Evolutionary conservation across 2,888 invertebrate genomes (phyloP), one percentile per base, ranked within the genome.

Genomic region (Eristalinus aeneus): DNA sequence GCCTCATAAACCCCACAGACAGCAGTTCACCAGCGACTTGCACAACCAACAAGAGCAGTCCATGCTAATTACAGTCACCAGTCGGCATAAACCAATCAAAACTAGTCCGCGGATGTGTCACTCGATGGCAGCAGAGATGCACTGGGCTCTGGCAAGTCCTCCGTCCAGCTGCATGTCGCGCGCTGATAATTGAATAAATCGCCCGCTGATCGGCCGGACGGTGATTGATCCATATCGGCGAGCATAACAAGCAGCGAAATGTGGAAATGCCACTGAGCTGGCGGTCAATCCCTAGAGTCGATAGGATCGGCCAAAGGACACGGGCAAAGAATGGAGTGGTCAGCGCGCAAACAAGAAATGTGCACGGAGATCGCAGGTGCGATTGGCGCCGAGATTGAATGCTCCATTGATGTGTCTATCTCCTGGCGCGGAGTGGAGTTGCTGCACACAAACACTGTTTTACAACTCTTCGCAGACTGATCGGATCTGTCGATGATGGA

Each of bases 351-450:
- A 64, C 39, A 39, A 39, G 46, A 16, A 46, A 46, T 16, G 16
- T 46, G 46, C 46, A 68, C 63, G 56, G 4, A 73, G 72, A 77
- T 78, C 79, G 75, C 80, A 84, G 84, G 75, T 79, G 84, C 65
- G 67, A 84, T 84, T 72, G 36, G 32, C 16, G 22, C 56, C 11
- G 58, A 79, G 84, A 84, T 84, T 79, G 75, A 84, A 56, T 84
- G 32, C 71, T 32, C 75, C 80, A 84, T 84, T 84, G 71, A 84
- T 32, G 71, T 84, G 84, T 84, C 84, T 65, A 84, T 84, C 84
- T 74, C 63, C 34, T 31, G 34, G 34, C 34, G 34, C n/a, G n/a
- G n/a, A 34, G 34, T 8, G 46, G 8, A 16, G 46, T 27, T 27
- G 27, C 27, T 2, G 27, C 27, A 5, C 27, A 27, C 27, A 27